These are phyloP conservation scores for Campoletis sonorensis DNA, from an alignment of 1,140 invertebrate species.

Conservation along the genomic window DNA sequence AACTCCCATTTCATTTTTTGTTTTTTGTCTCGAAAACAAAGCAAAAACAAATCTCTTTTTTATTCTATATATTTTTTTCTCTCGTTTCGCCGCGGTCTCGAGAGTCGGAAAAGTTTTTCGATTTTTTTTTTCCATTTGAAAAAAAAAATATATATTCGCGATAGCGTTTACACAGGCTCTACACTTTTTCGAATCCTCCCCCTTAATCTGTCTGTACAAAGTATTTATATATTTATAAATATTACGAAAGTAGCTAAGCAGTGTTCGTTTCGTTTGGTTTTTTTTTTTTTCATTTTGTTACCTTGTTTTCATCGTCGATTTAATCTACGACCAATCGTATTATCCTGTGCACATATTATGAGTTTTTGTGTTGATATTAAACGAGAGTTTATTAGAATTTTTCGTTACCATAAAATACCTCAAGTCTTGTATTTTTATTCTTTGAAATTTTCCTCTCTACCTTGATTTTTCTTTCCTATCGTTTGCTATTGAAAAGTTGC, in stretches of 20 bases:
- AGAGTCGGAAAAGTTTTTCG: neutral
- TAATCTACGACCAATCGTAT: neutral
- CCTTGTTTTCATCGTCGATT: neutral
- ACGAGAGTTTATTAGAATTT: conserved; percentile 9
- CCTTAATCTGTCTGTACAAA: conserved; percentile 21
- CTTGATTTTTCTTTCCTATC: neutral
- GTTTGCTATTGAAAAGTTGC: neutral
- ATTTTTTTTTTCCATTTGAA: neutral
- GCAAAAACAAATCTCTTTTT: neutral
- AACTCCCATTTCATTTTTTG: conserved; percentile 51
- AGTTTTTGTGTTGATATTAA: neutral
- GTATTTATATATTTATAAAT: neutral
- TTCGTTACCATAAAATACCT: neutral
- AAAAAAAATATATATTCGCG: too few species aligned
- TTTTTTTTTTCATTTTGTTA: conserved; percentile 1
- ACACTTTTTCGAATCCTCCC: neutral
- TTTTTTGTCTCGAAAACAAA: conserved; percentile 27
- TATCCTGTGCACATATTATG: neutral
- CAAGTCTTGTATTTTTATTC: neutral
- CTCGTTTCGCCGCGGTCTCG: neutral
- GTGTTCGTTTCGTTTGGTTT: neutral
- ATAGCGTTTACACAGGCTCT: neutral
- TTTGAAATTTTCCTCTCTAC: neutral
- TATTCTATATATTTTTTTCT: neutral
- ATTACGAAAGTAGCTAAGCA: conserved; percentile 33